A percentile compares a stretch with the other conserved stretches of the same genome.
Evolutionary conservation across 2,113 vertebrate genomes (phyloP).

Genomic region (Lophura nycthemera): DNA sequence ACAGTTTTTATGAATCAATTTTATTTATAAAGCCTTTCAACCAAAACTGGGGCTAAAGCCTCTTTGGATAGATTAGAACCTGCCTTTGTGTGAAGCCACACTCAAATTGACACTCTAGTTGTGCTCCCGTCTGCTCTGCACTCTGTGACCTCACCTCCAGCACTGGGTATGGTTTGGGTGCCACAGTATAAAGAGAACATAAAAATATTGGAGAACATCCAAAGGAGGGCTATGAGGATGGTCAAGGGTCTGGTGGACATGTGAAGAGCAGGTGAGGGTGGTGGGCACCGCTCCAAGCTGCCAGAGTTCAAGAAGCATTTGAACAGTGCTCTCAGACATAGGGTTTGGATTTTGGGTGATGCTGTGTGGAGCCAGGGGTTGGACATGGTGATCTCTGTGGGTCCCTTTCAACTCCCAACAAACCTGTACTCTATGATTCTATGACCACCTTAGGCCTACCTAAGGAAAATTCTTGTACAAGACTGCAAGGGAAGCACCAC

Average conservation of each 20-base stretch:
- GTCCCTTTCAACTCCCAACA: not conserved
- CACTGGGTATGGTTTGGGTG: too few species aligned
- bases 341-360: not conserved
- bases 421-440: not conserved
- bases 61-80: not conserved
- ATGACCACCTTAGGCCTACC: rapidly evolving
- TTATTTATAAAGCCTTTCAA: not conserved
- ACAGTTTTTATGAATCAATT: not conserved
- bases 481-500: not conserved
- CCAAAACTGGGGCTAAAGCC: not conserved
- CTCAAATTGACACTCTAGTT: not conserved
- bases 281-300: not conserved
- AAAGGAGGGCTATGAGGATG: too few species aligned
- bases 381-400: not conserved
- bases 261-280: too few species aligned
- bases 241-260: too few species aligned
- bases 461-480: not conserved
- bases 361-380: not conserved
- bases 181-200: too few species aligned
- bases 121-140: too few species aligned
- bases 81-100: rapidly evolving
- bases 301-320: not conserved
- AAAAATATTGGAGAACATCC: too few species aligned
- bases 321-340: not conserved
- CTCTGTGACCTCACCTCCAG: too few species aligned